Evolutionary conservation across 2,113 vertebrate species (phyloP).

Genomic region (Syngnathus floridae): DNA sequence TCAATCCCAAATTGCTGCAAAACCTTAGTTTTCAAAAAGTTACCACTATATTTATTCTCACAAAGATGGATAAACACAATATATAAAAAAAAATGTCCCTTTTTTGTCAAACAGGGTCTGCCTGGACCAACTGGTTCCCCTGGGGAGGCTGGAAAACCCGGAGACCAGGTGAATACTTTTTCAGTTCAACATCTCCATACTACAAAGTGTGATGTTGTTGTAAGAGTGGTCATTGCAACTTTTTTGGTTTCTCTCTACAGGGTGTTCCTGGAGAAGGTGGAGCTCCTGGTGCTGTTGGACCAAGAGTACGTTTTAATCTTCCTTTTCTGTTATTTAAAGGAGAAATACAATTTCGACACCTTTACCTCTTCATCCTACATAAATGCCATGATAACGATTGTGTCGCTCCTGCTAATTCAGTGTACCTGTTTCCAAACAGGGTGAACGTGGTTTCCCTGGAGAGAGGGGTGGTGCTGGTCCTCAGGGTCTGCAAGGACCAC

Average conservation of each 20-base stretch:
- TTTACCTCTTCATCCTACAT: background rate
- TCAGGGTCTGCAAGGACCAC: slow-evolving; percentile 87
- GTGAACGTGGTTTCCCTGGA: slow-evolving; percentile 94
- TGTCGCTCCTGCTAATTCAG: background rate
- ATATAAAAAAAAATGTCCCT: background rate
- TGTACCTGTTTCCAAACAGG: slow-evolving; percentile 62
- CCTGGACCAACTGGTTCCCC: slow-evolving; percentile 87
- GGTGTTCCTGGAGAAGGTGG: slow-evolving; percentile 91
- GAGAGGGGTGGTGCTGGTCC: slow-evolving; percentile 87
- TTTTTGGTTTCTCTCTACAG: slow-evolving; percentile 60
- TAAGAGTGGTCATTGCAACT: background rate
- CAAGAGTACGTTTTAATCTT: slow-evolving; percentile 79
- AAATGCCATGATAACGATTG: background rate
- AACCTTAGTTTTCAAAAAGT: background rate
- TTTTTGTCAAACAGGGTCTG: slow-evolving; percentile 76
- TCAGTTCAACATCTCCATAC: background rate
- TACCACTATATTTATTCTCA: background rate
- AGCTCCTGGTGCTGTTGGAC: slow-evolving; percentile 79
- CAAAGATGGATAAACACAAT: background rate
- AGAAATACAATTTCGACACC: background rate
- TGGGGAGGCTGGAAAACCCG: slow-evolving; percentile 89
- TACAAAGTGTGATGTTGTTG: background rate
- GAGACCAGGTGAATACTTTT: slow-evolving; percentile 81
- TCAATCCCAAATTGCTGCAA: background rate
- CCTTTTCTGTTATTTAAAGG: background rate